phyloP scores from a whole-genome alignment of 2,797 vertebrate species.

The Pseudocheirus occidentalis region DNA sequence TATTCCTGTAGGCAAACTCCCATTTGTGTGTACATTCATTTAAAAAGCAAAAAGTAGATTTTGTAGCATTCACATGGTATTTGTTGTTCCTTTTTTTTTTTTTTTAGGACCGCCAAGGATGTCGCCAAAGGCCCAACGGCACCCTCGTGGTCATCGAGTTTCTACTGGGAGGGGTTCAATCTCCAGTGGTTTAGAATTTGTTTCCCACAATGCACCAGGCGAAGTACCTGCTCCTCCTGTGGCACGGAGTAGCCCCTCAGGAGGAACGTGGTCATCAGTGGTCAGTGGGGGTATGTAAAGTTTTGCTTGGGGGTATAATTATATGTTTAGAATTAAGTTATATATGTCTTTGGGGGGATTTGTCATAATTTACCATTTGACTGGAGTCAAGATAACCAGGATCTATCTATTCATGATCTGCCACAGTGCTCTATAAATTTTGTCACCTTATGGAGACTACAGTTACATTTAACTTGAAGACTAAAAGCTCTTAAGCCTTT shows the following conservation, averaged over 20 bases:
- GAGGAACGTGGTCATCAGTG: constrained; percentile 98
- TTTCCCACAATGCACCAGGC: constrained; percentile 92
- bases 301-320: constrained; percentile 71
- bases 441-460: background rate
- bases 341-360: background rate
- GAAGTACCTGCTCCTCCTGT: constrained; percentile 90
- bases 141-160: constrained; percentile 95
- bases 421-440: background rate
- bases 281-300: constrained; percentile 95
- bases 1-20: background rate
- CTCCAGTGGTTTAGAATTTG: constrained; percentile 92
- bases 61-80: constrained; percentile 76
- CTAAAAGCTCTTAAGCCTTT: background rate
- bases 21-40: background rate
- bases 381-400: background rate
- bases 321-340: constrained; percentile 22
- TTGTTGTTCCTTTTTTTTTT: constrained; percentile 77
- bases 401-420: background rate
- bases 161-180: constrained; percentile 92
- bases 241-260: constrained; percentile 93
- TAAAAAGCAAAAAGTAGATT: background rate
- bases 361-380: background rate
- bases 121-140: constrained; percentile 99
- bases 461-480: background rate
- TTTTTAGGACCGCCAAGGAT: constrained; percentile 96